Base-by-base conservation (phyloP, 2,113 vertebrate genomes). In the Myotis davidii region DNA sequence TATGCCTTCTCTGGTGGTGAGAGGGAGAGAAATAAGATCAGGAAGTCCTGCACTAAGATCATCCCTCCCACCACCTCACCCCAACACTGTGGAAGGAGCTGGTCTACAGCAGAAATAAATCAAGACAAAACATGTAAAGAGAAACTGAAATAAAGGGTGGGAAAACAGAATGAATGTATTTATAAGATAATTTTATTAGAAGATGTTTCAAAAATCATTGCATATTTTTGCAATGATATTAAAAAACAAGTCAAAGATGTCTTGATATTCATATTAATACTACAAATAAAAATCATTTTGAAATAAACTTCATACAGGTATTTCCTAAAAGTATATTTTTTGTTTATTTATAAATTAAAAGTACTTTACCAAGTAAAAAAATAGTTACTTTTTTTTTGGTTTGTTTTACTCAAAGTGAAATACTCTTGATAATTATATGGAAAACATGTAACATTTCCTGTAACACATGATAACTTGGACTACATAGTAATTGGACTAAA, bases 401-500 rank as follows among this genome's bases (percentile, higher is more conserved):
- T 21, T 67, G 56, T 95, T 45, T 10, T 7, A 8, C 39, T 96
- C 42, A 2, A 90, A 42, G 12, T 95, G 11, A 88, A n/a, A 97
- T 96, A 74, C 72, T 79, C 59, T 18, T 59, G 5, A 18, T 77
- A 96, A 94, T 87, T 85, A 77, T 50, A 72, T 32, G 70, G 32
- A 61, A 83, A 74, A 86, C 78, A 27, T 92, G 25, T 12, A 87
- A 0, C 0, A 1, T 0, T 97, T 88, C 69, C 87, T 6, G 0
- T 59, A 79, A 39, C 17, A 61, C 54, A 4, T 70, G 23, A 81
- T 87, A 85, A 12, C 32, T 52, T 88, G 88, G 6, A 84, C 64
- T 96, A 94, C 7, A 56, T 54, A 2, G 7, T 89, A 85, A 27
- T 52, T 88, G 88, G 6, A 84, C 67, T 96, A 94, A 90, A 86